Evolutionary conservation across 64 coral and sea anemone species (phyloP).

Genomic region (Cladopsammia gracilis): DNA sequence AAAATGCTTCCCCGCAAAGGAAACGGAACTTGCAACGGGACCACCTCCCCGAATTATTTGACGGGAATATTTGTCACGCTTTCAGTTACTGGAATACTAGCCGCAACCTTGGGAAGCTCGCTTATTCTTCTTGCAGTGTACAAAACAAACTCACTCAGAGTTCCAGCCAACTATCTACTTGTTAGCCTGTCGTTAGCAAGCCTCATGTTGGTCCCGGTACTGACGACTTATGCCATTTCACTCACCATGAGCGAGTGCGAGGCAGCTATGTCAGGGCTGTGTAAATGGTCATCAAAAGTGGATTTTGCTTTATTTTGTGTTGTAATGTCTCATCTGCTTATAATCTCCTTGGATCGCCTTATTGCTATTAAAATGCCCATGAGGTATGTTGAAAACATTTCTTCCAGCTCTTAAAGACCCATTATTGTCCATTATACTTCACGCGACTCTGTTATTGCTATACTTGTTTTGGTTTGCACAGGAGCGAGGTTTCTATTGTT

Average conservation of each 20-base stretch:
- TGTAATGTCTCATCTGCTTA: background rate
- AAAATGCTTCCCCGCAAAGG: too few relatives aligned
- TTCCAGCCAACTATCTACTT: slow-evolving; percentile 15
- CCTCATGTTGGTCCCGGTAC: slow-evolving; percentile 9
- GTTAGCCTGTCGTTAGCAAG: slow-evolving; percentile 23
- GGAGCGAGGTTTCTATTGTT: too few relatives aligned
- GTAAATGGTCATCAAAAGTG: background rate
- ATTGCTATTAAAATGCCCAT: slow-evolving; percentile 22
- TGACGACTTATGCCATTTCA: background rate
- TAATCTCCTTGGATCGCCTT: slow-evolving; percentile 31
- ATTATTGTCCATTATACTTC: too few relatives aligned
- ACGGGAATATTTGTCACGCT: slow-evolving; percentile 24
- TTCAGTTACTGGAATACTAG: background rate
- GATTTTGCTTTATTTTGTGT: slow-evolving; percentile 33
- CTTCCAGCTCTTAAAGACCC: background rate
- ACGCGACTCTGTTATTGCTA: too few relatives aligned
- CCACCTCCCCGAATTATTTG: background rate
- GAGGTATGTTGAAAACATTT: background rate
- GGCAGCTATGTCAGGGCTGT: background rate
- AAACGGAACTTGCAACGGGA: background rate
- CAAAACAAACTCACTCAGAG: slow-evolving; percentile 5
- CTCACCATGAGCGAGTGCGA: slow-evolving; percentile 11
- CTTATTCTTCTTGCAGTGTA: slow-evolving; percentile 12
- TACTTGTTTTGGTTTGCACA: too few relatives aligned
- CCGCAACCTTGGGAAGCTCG: background rate